These are phyloP conservation scores for Puma concolor DNA, from an alignment of 2,113 vertebrate species.

Conservation along the genomic window DNA sequence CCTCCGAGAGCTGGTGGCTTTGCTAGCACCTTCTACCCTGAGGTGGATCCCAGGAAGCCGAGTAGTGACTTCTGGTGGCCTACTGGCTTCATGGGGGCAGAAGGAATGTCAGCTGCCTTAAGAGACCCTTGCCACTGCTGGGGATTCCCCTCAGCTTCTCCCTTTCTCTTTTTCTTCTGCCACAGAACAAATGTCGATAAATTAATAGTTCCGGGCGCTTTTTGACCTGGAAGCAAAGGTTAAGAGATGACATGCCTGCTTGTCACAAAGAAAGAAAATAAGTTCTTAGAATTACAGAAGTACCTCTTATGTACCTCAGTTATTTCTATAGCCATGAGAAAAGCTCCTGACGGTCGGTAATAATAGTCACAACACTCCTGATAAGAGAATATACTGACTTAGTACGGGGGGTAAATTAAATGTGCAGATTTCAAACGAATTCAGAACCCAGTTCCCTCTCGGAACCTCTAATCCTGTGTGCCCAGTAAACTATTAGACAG, in stretches of 20 bases:
- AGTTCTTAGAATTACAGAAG: background rate
- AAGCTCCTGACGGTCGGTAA: background rate
- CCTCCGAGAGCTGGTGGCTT: background rate
- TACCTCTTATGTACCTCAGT: background rate
- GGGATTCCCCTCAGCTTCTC: background rate
- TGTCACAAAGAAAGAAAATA: background rate
- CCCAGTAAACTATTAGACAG: background rate
- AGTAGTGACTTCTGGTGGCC: too few relatives aligned
- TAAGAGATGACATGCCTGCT: background rate
- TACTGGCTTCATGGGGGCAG: rapidly evolving
- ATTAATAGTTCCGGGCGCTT: background rate
- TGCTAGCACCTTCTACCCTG: background rate
- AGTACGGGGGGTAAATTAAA: background rate
- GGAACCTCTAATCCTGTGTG: background rate
- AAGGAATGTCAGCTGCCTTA: background rate
- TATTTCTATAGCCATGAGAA: background rate
- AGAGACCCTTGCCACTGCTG: background rate
- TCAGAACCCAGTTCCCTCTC: background rate
- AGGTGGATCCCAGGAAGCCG: background rate
- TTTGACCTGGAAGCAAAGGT: background rate
- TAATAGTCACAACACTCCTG: background rate
- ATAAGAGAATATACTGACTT: background rate
- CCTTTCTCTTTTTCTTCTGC: background rate
- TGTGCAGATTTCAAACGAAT: background rate
- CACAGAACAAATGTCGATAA: background rate